Evolutionary conservation across 2,113 vertebrate genomes (phyloP).

Genomic region (Larimichthys polyactis): DNA sequence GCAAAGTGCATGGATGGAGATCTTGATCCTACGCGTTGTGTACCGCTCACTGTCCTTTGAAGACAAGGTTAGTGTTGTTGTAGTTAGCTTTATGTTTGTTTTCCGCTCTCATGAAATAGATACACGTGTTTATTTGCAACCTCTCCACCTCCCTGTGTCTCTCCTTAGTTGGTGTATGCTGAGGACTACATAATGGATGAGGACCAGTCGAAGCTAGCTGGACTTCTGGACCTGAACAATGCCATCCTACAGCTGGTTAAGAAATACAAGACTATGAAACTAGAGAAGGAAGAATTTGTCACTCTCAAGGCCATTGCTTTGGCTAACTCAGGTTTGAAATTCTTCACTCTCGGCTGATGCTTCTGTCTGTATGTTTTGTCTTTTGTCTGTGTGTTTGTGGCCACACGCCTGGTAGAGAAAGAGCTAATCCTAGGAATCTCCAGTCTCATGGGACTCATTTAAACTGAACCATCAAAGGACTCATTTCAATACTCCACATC

Average conservation of each 20-base stretch:
- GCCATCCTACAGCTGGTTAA: slow-evolving; percentile 99
- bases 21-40: slow-evolving; percentile 97
- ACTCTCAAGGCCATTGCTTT: slow-evolving; percentile 99
- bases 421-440: slow-evolving; percentile 82
- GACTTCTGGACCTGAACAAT: slow-evolving; percentile 98
- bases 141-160: not conserved
- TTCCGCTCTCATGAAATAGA: not conserved
- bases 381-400: slow-evolving; percentile 8
- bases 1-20: slow-evolving; percentile 99
- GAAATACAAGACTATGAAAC: slow-evolving; percentile 98
- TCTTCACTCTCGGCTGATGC: slow-evolving; percentile 23
- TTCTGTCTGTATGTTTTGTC: slow-evolving; percentile 2
- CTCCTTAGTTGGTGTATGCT: slow-evolving; percentile 92
- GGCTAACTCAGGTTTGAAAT: slow-evolving; percentile 96
- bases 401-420: slow-evolving; percentile 44
- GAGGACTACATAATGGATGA: slow-evolving; percentile 99
- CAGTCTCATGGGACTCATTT: slow-evolving; percentile 83
- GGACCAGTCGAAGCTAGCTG: slow-evolving; percentile 97
- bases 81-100: not conserved
- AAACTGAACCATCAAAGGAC: slow-evolving; percentile 88
- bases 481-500: slow-evolving; percentile 78
- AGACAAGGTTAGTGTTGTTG: slow-evolving; percentile 85
- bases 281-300: slow-evolving; percentile 99
- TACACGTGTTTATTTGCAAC: not conserved
- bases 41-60: slow-evolving; percentile 98